phyloP scores from a whole-genome alignment of 2,113 vertebrate species.

The Archocentrus centrarchus region DNA sequence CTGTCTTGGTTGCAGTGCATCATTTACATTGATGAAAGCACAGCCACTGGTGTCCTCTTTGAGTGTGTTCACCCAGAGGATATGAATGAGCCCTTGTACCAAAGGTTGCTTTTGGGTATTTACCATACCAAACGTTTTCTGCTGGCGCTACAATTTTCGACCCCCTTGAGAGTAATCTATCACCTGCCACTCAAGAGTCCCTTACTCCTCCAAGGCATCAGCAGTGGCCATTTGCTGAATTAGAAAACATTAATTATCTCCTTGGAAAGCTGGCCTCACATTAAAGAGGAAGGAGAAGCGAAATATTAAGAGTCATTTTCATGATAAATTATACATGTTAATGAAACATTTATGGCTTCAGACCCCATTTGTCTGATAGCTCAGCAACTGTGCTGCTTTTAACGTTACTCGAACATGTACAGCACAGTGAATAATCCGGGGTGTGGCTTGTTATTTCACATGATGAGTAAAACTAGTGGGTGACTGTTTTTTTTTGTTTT shows the following conservation, averaged over 20 bases:
- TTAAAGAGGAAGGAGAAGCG: conserved; percentile 40
- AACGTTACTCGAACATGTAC: conserved; percentile 11
- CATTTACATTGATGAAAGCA: neutral
- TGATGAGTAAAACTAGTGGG: conserved; percentile 8
- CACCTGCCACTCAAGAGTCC: conserved; percentile 41
- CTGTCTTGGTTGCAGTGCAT: neutral
- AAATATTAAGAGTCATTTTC: conserved; percentile 63
- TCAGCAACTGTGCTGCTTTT: conserved; percentile 12
- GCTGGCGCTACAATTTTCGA: conserved; percentile 23
- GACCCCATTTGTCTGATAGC: conserved; percentile 32
- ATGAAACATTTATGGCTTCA: conserved; percentile 71
- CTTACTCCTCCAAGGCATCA: conserved; percentile 28
- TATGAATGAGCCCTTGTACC: neutral
- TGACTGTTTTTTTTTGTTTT: conserved; percentile 58
- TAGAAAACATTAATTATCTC: conserved; percentile 72
- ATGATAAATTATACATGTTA: conserved; percentile 71
- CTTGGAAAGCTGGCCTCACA: conserved; percentile 48
- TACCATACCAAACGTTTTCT: conserved; percentile 19
- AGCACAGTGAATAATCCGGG: conserved; percentile 10
- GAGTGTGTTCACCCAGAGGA: neutral
- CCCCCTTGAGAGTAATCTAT: conserved; percentile 44
- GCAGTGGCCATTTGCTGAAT: conserved; percentile 66
- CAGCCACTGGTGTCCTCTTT: neutral
- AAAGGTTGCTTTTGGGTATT: conserved; percentile 28
- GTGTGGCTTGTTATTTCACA: neutral